A percentile compares a stretch with the other conserved stretches of the same genome.
These are phyloP conservation scores for Neoscelio sp. DNA, from an alignment of 2,888 invertebrate species.

Conservation along the genomic window DNA sequence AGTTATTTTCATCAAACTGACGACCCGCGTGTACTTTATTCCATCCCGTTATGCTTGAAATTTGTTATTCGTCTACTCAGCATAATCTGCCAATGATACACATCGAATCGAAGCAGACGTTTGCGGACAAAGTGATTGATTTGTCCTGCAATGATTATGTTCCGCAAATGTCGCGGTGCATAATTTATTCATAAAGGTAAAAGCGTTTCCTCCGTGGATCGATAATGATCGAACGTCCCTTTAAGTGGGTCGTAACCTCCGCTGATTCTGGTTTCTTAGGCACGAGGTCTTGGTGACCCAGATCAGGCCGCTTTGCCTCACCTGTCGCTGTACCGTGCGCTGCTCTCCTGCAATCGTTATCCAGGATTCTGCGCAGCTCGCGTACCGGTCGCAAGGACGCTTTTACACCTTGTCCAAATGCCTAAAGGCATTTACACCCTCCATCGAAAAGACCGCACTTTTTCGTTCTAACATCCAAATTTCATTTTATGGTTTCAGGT, in stretches of 20 bases:
- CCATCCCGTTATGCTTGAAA: no score
- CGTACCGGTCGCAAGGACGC: constrained; percentile 68
- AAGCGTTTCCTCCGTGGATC: constrained; percentile 68
- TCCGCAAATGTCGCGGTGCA: constrained; percentile 39
- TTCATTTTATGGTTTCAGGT: not conserved
- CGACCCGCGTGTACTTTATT: no score
- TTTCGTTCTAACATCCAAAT: not conserved
- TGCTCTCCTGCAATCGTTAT: constrained; percentile 81
- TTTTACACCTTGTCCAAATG: constrained; percentile 69
- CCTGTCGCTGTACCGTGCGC: constrained; percentile 74
- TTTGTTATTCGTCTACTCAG: no score
- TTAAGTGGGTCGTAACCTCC: constrained; percentile 80
- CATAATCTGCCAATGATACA: constrained; percentile 9
- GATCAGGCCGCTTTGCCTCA: constrained; percentile 76
- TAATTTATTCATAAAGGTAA: constrained; percentile 59
- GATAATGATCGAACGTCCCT: constrained; percentile 75
- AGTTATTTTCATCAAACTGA: no score
- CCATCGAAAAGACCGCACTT: no score
- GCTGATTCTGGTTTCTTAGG: constrained; percentile 78
- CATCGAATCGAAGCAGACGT: constrained; percentile 20
- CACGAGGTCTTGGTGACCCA: constrained; percentile 80
- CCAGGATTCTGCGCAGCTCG: constrained; percentile 82
- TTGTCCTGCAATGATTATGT: constrained; percentile 56
- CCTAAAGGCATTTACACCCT: constrained; percentile 5
- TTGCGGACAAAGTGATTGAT: constrained; percentile 58